Base-by-base conservation (phyloP, 2,797 vertebrate species). In the Borostomias antarcticus region DNA sequence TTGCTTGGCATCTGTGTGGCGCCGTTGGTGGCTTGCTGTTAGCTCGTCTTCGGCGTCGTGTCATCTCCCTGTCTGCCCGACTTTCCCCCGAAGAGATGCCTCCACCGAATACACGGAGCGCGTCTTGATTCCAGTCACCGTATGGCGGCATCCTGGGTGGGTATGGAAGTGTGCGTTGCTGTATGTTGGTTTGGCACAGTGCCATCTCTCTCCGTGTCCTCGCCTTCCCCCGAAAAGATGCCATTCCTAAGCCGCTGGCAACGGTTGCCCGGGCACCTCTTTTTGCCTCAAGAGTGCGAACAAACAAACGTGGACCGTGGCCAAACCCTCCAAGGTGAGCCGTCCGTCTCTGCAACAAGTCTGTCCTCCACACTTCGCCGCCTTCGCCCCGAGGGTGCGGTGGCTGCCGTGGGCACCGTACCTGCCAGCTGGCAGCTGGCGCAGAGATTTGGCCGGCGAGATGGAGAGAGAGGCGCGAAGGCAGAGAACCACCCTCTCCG, bases 291-390 rank as follows among this genome's bases (percentile, higher is more conserved):
- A n/a, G 40, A 4, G 82, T 89, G 78, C 72, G 64, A 53, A 72
- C 74, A 85, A 85, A 85, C 79, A 87, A 87, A 82, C 40, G 45
- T 43, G 54, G 74, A 83, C 80, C 82, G 78, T 78, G 75, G 43
- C 60, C 57, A 82, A 87, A 86, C 88, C 82, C 86, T 85, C 66
- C 19, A 71, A 82, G 82, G 85, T 85, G 79, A 86, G 74, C 83
- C 77, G 69, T 59, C 69, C 73, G 80, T 79, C 74, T 84, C 28
- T 72, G 57, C 62, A 69, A 61, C 28, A 28, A 52, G 72, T 82
- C 75, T 54, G 66, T 73, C 76, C 47, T 75, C 70, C 40, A n/a
- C 13, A 45, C n/a, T n/a, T 54, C 28, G 58, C 63, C 40, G 65
- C 60, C 66, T 75, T 26, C 58, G 74, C 74, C 66, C 68, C 15